Evolutionary conservation across 2,888 invertebrate genomes (phyloP), one percentile per base, ranked within the genome.

Genomic region (Acrobasis repandana): DNA sequence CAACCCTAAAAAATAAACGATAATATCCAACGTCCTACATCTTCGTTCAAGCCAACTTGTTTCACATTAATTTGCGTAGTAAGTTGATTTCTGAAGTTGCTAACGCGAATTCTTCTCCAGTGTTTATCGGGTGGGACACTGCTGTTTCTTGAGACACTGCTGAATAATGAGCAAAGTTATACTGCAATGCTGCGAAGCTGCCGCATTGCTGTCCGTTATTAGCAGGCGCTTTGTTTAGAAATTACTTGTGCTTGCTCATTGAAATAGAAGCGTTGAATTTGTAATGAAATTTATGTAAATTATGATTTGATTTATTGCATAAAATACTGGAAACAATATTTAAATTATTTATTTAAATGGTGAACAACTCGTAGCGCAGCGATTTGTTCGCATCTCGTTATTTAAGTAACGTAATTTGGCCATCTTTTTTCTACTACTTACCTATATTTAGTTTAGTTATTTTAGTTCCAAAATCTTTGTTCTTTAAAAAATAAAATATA

Each of bases 111-210:
- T 61, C 63, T 63, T 63, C 61, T 38, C 54, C 56, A 58, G 63
- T 63, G 63, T 63, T 61, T 63, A 61, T 63, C 63, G 61, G 54
- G 36, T 46, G 60, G 46, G 52, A 54, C 54, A 60, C 33, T 60
- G 57, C 48, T 51, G 46, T 56, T 56, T 46, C 16, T 20, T 36
- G 49, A 50, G 50, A 56, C 50, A 52, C 48, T 50, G 47, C 50
- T 56, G 61, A 65, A 61, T 66, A 66, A 66, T 64, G 64, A 64
- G 66, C 61, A 65, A 66, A 66, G 63, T 66, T 65, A 54, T 33
- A 49, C 60, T 60, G 64, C 64, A 63, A 64, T 63, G 66, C 60
- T 58, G 58, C 28, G 49, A 38, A 15, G 61, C 46, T 60, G 63
- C 61, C 61, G 56, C 61, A 56, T 66, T 66, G 66, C 63, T 60